These are phyloP conservation scores for Limnephilus rhombicus DNA, from an alignment of 2,888 invertebrate species.

Conservation along the genomic window DNA sequence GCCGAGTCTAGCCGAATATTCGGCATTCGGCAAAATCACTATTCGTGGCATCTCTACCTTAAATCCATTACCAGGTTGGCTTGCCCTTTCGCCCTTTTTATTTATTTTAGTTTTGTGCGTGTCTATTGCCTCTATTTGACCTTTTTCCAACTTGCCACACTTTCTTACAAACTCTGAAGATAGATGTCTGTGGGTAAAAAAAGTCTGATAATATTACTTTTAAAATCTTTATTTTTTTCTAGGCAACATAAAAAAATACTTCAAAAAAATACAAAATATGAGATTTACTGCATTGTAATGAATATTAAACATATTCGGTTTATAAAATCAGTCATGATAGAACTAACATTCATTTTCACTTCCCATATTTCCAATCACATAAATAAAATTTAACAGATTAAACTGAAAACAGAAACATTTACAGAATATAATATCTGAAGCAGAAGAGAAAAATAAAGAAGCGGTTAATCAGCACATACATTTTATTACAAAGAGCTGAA, in stretches of 20 bases:
- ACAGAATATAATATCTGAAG: slow-evolving; percentile 1
- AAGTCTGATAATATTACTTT: slow-evolving; percentile 37
- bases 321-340: slow-evolving; percentile 58
- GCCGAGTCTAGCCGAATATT: too few relatives aligned
- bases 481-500: slow-evolving; percentile 16
- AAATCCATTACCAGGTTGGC: too few relatives aligned
- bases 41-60: too few relatives aligned
- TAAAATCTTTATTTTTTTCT: slow-evolving; percentile 73
- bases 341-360: slow-evolving; percentile 40
- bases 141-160: too few relatives aligned
- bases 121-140: too few relatives aligned
- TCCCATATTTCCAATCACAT: background rate
- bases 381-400: slow-evolving; percentile 3
- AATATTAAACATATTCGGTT: slow-evolving; percentile 38
- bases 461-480: slow-evolving; percentile 21
- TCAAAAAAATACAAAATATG: slow-evolving; percentile 60
- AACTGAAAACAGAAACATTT: background rate
- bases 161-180: too few relatives aligned
- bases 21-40: too few relatives aligned
- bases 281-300: slow-evolving; percentile 41
- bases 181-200: background rate
- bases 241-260: slow-evolving; percentile 80
- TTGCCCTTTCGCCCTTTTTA: too few relatives aligned
- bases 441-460: slow-evolving; percentile 27
- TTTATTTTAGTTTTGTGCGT: too few relatives aligned